These are phyloP conservation scores for Helicoverpa zea DNA, from an alignment of 1,140 invertebrate species.

Conservation along the genomic window DNA sequence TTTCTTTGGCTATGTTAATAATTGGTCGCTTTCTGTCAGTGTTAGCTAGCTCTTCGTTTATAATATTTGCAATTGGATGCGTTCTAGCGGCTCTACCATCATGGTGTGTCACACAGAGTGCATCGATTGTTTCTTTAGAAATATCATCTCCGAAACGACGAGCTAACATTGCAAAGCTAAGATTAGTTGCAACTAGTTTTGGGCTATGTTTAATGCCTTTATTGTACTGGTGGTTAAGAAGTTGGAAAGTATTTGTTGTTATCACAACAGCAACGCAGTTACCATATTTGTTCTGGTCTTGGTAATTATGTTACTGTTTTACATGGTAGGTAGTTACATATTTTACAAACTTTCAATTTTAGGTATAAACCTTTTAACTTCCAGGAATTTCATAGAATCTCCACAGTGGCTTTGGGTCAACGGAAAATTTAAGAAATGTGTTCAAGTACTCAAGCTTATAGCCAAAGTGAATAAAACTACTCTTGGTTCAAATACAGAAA, in stretches of 20 bases:
- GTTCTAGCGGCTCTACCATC: slow-evolving; percentile 68
- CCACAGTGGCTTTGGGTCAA: slow-evolving; percentile 90
- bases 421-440: slow-evolving; percentile 87
- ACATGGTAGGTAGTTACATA: no score
- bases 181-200: slow-evolving; percentile 80
- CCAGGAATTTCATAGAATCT: slow-evolving; percentile 88
- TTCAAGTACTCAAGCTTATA: slow-evolving; percentile 88
- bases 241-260: slow-evolving; percentile 87
- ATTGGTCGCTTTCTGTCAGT: slow-evolving; percentile 69
- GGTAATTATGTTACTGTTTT: slow-evolving; percentile 56
- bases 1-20: slow-evolving; percentile 65
- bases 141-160: slow-evolving; percentile 70
- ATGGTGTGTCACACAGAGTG: slow-evolving; percentile 68
- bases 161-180: slow-evolving; percentile 60
- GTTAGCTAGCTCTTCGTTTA: slow-evolving; percentile 62
- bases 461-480: slow-evolving; percentile 88
- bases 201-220: slow-evolving; percentile 87
- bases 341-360: background rate
- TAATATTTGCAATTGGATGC: slow-evolving; percentile 70
- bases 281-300: slow-evolving; percentile 74
- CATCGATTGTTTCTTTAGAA: slow-evolving; percentile 73
- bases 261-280: slow-evolving; percentile 80
- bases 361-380: slow-evolving; percentile 51
- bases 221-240: slow-evolving; percentile 87
- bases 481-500: slow-evolving; percentile 78